phyloP scores from a whole-genome alignment of 2,113 vertebrate species.

The Coregonus clupeaformis region DNA sequence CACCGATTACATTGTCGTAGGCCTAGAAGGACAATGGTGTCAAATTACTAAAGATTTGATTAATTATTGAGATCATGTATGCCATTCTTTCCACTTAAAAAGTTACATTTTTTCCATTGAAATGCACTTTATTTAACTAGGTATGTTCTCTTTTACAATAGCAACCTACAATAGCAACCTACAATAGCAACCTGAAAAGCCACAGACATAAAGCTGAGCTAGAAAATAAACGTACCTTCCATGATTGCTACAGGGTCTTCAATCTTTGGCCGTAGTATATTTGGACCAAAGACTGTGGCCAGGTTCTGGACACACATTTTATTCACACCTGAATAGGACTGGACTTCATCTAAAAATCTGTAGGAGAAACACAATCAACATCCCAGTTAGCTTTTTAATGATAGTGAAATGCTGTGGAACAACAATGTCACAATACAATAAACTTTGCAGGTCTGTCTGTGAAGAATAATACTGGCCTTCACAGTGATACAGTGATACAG shows the following conservation, averaged over 20 bases:
- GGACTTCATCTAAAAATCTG: slow-evolving; percentile 98
- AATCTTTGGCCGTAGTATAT: slow-evolving; percentile 92
- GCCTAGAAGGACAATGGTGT: neutral
- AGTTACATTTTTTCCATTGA: too few relatives aligned
- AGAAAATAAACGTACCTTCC: slow-evolving; percentile 80
- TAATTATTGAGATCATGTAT: too few relatives aligned
- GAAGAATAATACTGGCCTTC: neutral
- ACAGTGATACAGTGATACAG: too few relatives aligned
- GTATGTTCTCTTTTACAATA: too few relatives aligned
- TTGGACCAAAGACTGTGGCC: slow-evolving; percentile 95
- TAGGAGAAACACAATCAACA: slow-evolving; percentile 1
- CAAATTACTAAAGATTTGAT: too few relatives aligned
- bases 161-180: too few relatives aligned
- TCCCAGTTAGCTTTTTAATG: neutral
- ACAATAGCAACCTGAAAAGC: too few relatives aligned
- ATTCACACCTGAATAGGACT: slow-evolving; percentile 93
- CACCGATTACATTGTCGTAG: neutral
- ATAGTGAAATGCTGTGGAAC: neutral
- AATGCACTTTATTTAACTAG: too few relatives aligned
- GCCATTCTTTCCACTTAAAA: too few relatives aligned
- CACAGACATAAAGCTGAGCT: too few relatives aligned
- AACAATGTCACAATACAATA: neutral
- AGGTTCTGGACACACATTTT: slow-evolving; percentile 98
- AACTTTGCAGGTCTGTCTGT: neutral
- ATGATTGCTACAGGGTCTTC: slow-evolving; percentile 96